Conservation (phyloP, 2,888 invertebrate species). For the Junonia oenone region DNA sequence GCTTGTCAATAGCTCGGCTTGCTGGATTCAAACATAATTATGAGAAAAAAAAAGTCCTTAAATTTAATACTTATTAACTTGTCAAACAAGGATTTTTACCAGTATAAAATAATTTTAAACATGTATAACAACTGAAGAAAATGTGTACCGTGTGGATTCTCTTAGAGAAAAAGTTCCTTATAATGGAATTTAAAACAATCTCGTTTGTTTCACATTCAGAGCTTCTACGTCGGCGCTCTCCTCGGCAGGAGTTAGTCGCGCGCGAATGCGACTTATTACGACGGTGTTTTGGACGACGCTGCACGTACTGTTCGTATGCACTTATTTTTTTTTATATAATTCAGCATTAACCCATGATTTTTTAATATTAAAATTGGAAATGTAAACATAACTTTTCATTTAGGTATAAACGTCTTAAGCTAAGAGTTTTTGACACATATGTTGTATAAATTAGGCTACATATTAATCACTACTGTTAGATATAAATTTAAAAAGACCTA, state of each 20-base stretch:
- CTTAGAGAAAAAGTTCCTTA: background rate
- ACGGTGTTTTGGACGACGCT: slow-evolving; percentile 73
- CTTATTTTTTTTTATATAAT: slow-evolving; percentile 1
- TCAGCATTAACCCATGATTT: background rate
- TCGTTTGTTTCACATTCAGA: slow-evolving; percentile 34
- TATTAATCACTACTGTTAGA: too few species aligned
- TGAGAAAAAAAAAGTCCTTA: too few species aligned
- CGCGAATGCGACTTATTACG: slow-evolving; percentile 75
- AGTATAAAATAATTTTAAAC: too few species aligned
- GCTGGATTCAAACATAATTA: too few species aligned
- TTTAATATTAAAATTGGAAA: background rate
- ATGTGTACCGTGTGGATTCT: background rate
- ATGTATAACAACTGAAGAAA: background rate
- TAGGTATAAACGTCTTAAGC: too few species aligned
- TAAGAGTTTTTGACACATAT: too few species aligned
- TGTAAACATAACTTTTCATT: too few species aligned
- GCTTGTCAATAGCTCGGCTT: too few species aligned
- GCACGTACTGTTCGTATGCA: slow-evolving; percentile 64
- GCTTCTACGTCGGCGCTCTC: slow-evolving; percentile 69
- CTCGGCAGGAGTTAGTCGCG: slow-evolving; percentile 75
- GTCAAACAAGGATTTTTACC: too few species aligned
- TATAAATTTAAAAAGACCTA: too few species aligned
- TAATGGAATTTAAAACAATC: slow-evolving; percentile 4
- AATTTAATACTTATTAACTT: too few species aligned
- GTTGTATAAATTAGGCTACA: too few species aligned